Evolutionary conservation across 2,797 vertebrate genomes (phyloP).

Genomic region (Cyprinodon diabolis): DNA sequence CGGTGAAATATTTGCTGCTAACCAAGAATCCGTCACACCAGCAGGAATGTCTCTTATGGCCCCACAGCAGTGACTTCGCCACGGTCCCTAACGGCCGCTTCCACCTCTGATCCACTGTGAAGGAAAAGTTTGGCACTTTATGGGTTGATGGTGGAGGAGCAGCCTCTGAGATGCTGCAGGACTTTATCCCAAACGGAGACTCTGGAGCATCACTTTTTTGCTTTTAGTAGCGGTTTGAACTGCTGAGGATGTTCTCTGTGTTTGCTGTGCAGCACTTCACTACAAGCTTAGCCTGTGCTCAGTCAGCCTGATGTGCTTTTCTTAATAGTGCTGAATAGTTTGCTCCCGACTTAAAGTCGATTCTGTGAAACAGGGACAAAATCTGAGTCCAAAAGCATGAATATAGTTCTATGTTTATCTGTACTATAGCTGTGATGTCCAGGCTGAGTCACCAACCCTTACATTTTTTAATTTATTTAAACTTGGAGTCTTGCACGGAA

Average conservation of each 20-base stretch:
- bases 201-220: constrained; percentile 54
- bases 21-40: not conserved
- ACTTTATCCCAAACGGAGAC: constrained; percentile 50
- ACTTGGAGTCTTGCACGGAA: not conserved
- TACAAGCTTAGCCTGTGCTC: constrained; percentile 42
- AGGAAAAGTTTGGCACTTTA: constrained; percentile 63
- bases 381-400: constrained; percentile 38
- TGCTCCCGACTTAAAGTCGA: constrained; percentile 45
- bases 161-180: constrained; percentile 63
- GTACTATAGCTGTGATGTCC: not conserved
- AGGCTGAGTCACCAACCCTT: constrained; percentile 7
- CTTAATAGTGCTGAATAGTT: constrained; percentile 40
- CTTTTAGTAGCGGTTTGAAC: constrained; percentile 59
- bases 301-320: constrained; percentile 51
- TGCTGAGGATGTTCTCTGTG: constrained; percentile 44
- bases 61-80: constrained; percentile 39
- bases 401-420: not conserved
- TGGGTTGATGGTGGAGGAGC: constrained; percentile 44
- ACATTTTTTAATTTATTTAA: constrained; percentile 16
- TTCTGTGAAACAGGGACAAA: constrained; percentile 50
- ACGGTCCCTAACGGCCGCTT: constrained; percentile 28
- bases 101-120: constrained; percentile 40
- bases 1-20: constrained; percentile 1
- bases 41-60: constrained; percentile 3
- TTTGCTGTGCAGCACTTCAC: constrained; percentile 28